phyloP scores from a whole-genome alignment of 2,888 invertebrate species.

The Luperina nickerlii region DNA sequence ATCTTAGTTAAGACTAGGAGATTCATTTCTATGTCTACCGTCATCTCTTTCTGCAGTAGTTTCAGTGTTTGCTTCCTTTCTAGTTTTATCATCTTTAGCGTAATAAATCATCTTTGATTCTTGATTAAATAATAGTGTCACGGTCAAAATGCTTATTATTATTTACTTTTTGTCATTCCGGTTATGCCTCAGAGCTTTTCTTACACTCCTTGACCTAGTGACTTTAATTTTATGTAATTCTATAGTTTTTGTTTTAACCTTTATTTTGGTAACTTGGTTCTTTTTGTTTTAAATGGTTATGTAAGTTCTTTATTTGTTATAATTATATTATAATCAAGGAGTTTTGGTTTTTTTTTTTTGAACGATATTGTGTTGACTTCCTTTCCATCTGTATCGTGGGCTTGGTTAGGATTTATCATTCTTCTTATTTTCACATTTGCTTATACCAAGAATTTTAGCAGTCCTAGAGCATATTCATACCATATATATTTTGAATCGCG shows the following conservation, averaged over 20 bases:
- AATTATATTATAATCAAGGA: constrained; percentile 1
- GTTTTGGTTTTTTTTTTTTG: not conserved
- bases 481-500: not conserved
- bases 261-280: constrained; percentile 6
- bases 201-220: constrained; percentile 58
- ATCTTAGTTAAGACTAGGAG: not conserved
- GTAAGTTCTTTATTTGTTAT: constrained; percentile 10
- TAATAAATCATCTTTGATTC: not conserved
- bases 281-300: constrained; percentile 15
- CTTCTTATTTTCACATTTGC: not conserved
- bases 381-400: not conserved
- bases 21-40: not conserved
- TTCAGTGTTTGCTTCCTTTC: not conserved
- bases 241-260: constrained; percentile 16
- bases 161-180: constrained; percentile 33
- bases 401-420: not conserved
- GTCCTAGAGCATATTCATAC: not conserved
- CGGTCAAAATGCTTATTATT: constrained; percentile 29
- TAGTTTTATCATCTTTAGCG: not conserved
- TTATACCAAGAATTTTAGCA: not conserved
- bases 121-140: constrained; percentile 33
- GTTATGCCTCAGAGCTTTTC: constrained; percentile 52
- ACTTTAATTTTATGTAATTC: constrained; percentile 33
- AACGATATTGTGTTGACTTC: not conserved
- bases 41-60: not conserved